A percentile compares a stretch with the other conserved stretches of the same genome.
These are phyloP conservation scores for Pyrocoelia pectoralis DNA, from an alignment of 2,888 invertebrate genomes.

Conservation along the genomic window DNA sequence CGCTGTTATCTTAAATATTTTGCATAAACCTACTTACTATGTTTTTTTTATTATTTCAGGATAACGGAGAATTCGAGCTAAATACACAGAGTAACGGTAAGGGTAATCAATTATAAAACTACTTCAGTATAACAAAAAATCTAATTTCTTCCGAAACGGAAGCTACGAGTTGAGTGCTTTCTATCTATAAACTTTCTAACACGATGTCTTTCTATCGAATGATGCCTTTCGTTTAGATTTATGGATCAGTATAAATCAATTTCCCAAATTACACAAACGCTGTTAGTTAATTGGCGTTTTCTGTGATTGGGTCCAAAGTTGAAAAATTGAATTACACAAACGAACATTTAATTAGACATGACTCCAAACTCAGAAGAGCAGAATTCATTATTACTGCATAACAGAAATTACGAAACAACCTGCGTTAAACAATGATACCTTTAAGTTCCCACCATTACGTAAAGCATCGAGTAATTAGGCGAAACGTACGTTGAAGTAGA, in stretches of 20 bases:
- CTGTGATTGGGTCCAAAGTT: neutral
- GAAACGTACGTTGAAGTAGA: slow-evolving; percentile 43
- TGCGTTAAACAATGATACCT: slow-evolving; percentile 40
- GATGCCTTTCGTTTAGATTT: slow-evolving; percentile 14
- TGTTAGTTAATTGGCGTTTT: slow-evolving; percentile 11
- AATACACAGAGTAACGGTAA: slow-evolving; percentile 13
- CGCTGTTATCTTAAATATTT: slow-evolving; percentile 4
- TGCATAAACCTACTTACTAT: slow-evolving; percentile 10
- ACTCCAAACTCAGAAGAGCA: too few species aligned
- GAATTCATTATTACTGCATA: too few species aligned
- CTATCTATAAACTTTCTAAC: slow-evolving; percentile 43
- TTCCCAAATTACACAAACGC: slow-evolving; percentile 18
- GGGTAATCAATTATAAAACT: slow-evolving; percentile 19
- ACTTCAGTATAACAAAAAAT: slow-evolving; percentile 22
- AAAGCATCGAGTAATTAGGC: slow-evolving; percentile 47
- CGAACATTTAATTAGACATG: too few species aligned
- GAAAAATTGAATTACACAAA: too few species aligned
- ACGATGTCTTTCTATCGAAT: slow-evolving; percentile 19
- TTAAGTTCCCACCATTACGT: slow-evolving; percentile 32
- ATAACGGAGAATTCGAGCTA: neutral
- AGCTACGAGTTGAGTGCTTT: slow-evolving; percentile 47
- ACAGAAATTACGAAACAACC: too few species aligned
- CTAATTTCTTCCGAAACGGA: slow-evolving; percentile 40
- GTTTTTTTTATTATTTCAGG: neutral
- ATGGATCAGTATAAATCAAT: slow-evolving; percentile 13